A percentile compares a stretch with the other conserved stretches of the same genome.
These are phyloP conservation scores for Malurus alboscapulatus DNA, from an alignment of 2,113 vertebrate genomes.

Conservation along the genomic window DNA sequence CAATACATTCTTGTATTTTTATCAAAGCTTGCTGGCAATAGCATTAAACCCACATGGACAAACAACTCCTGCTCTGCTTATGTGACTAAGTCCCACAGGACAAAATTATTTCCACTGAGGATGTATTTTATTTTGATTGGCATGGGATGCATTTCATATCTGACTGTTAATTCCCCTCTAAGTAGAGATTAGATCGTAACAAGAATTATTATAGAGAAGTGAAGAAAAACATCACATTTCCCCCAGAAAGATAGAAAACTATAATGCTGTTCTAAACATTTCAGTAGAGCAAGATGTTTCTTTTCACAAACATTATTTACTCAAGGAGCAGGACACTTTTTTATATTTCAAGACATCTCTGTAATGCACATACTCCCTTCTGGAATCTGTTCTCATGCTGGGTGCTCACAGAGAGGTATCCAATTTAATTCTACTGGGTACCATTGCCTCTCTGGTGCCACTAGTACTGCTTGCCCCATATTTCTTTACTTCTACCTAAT, in stretches of 20 bases:
- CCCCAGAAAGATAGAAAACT: not conserved
- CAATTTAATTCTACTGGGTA: not conserved
- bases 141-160: not conserved
- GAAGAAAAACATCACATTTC: not conserved
- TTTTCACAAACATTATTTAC: not conserved
- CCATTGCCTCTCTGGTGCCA: not conserved
- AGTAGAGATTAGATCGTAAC: not conserved
- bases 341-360: not conserved
- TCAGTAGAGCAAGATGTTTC: not conserved
- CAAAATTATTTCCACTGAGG: slow-evolving; percentile 38
- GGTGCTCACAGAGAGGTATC: not conserved
- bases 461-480: not conserved
- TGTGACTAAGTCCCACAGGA: not conserved
- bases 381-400: not conserved
- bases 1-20: slow-evolving; percentile 14
- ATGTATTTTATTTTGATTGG: slow-evolving; percentile 30
- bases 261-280: not conserved
- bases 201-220: not conserved
- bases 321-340: not conserved
- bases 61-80: slow-evolving; percentile 7
- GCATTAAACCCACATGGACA: slow-evolving; percentile 21
- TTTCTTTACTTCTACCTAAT: not conserved
- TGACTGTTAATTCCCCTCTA: not conserved
- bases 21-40: slow-evolving; percentile 40
- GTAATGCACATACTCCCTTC: not conserved